Base-by-base conservation (phyloP, 2,797 vertebrate species). In the Danio jaintianensis region DNA sequence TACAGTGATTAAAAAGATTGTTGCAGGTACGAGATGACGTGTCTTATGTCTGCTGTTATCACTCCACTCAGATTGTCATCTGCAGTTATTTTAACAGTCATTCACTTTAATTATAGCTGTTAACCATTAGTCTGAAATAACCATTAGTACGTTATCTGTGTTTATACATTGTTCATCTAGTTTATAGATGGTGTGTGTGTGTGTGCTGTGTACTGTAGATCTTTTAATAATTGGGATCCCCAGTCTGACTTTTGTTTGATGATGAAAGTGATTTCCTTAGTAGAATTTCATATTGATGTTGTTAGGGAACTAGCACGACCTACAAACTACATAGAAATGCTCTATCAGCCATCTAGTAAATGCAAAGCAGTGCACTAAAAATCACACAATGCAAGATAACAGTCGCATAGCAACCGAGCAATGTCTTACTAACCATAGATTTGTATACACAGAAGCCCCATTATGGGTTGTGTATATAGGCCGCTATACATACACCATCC, bases 1-100 rank as follows among this genome's bases (percentile, higher is more conserved):
- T 80, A 89, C 94, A 85, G 93, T 94, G 90, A 92, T 94, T 91
- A 94, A 95, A 95, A 95, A 95, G 93, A 92, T 95, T 82, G 95
- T 91, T 72, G 93, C 93, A 94, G 94, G 95, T 95, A 95, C 15
- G 94, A 90, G 89, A 64, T 64, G 75, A 68, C 80, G 40, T 52
- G 40, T 68, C n/a, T 67, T 55, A 68, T 15, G 72, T 88, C 63
- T 63, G 77, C 76, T 73, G 68, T 78, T 79, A 70, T 85, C 78
- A 85, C 71, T 83, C 74, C 75, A 56, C 77, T 81, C 63, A 40
- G 6, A 16, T 2, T 7, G 1, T 82, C 13, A 45, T 50, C 72
- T 58, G 56, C 13, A 53, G 45, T 36, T 48, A 20, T 80, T 45
- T 52, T 40, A n/a, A 71, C 18, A 62, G 55, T 62, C 20, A 12